These are phyloP conservation scores for Pontoporia blainvillei DNA, from an alignment of 2,113 vertebrate species.

Conservation along the genomic window DNA sequence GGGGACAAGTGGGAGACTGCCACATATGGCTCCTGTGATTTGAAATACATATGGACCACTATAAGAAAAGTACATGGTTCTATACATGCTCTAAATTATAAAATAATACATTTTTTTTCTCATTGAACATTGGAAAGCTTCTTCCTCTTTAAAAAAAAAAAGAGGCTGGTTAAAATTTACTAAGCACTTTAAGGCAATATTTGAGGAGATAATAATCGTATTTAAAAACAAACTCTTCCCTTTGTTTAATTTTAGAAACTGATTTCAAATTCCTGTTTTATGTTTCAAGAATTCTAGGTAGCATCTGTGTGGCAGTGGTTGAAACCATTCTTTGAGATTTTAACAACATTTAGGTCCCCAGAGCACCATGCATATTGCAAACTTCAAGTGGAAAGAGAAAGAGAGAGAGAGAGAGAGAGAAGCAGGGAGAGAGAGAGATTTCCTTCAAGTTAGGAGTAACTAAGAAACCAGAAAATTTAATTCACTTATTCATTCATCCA, in stretches of 20 bases:
- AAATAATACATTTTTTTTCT: background rate
- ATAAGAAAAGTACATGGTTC: background rate
- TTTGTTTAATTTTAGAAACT: background rate
- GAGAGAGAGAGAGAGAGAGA: background rate
- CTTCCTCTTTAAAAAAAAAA: background rate
- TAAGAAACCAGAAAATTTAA: background rate
- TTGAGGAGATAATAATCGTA: background rate
- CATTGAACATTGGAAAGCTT: background rate
- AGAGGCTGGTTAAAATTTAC: background rate
- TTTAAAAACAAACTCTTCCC: background rate
- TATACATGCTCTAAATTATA: background rate
- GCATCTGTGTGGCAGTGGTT: background rate
- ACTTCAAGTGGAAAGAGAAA: background rate
- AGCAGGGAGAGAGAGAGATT: background rate
- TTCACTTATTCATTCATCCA: conserved; percentile 10
- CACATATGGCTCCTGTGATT: background rate
- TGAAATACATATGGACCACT: background rate
- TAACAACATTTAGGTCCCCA: background rate
- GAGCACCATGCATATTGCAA: background rate
- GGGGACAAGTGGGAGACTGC: background rate
- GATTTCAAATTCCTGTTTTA: background rate
- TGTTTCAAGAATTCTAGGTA: background rate
- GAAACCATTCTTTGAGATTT: background rate
- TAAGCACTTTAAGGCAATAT: background rate
- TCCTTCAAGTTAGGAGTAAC: conserved; percentile 6